These are phyloP conservation scores for Xenentodon cancila DNA, from an alignment of 2,797 vertebrate species.

Conservation along the genomic window DNA sequence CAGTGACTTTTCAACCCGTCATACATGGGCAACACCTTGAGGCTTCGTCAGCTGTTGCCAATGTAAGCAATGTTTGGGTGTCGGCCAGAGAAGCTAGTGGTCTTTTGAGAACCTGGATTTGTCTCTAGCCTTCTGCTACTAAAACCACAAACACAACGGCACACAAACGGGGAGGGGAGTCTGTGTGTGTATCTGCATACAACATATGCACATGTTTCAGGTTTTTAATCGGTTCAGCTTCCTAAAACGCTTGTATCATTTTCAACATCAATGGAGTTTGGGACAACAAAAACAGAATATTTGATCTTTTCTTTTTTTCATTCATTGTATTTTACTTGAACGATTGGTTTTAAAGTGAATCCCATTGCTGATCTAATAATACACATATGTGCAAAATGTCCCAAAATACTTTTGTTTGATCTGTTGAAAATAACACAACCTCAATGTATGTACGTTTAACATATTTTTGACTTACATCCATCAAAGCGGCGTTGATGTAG, in stretches of 20 bases:
- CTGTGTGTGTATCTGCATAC: slow-evolving; percentile 41
- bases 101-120: slow-evolving; percentile 85
- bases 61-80: slow-evolving; percentile 37
- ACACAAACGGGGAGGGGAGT: slow-evolving; percentile 76
- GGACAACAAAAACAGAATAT: slow-evolving; percentile 32
- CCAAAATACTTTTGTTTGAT: slow-evolving; percentile 53
- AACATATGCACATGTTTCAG: slow-evolving; percentile 3
- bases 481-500: slow-evolving; percentile 89
- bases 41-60: slow-evolving; percentile 26
- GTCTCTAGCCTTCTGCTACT: slow-evolving; percentile 85
- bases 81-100: slow-evolving; percentile 70
- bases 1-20: slow-evolving; percentile 20
- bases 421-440: slow-evolving; percentile 61
- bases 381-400: slow-evolving; percentile 35
- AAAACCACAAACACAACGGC: slow-evolving; percentile 79
- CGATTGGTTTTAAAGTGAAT: background rate
- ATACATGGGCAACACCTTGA: slow-evolving; percentile 30
- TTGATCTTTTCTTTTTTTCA: slow-evolving; percentile 1
- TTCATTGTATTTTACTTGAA: background rate
- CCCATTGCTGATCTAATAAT: background rate
- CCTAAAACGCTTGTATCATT: slow-evolving; percentile 52
- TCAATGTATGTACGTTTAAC: slow-evolving; percentile 4
- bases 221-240: slow-evolving; percentile 11
- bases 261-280: slow-evolving; percentile 62
- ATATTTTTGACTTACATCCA: slow-evolving; percentile 73